Percentiles rank a stretch among this genome's conserved stretches.
Evolutionary conservation across 92 coral and sea anemone species (phyloP).

Genomic region (Metridium senile): DNA sequence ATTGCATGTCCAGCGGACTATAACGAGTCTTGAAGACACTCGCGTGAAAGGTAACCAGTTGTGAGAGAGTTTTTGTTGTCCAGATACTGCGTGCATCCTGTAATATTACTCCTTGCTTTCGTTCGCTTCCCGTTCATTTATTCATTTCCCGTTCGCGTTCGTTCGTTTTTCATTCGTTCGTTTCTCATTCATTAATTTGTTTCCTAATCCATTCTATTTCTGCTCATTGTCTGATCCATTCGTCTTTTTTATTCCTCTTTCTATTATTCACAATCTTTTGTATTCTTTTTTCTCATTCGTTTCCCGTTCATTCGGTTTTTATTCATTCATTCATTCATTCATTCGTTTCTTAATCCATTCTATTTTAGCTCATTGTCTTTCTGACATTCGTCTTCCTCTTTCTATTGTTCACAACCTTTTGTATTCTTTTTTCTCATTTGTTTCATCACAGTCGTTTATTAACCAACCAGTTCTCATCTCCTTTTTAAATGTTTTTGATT

Average conservation of each 20-base stretch:
- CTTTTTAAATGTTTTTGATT: too few species aligned
- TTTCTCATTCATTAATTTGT: background rate
- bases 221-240: background rate
- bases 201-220: too few species aligned
- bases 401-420: background rate
- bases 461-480: too few species aligned
- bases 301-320: background rate
- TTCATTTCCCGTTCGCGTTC: too few species aligned
- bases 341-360: background rate
- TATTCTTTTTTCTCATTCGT: background rate
- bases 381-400: background rate
- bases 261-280: background rate
- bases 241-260: background rate
- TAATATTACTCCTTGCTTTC: background rate
- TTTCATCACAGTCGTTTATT: too few species aligned
- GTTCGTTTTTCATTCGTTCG: background rate
- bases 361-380: background rate
- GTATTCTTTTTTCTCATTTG: background rate
- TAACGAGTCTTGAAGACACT: too few species aligned
- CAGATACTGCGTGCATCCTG: background rate
- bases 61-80: background rate
- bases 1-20: too few species aligned
- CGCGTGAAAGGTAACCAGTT: background rate
- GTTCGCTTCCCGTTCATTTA: background rate
- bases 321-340: background rate